Evolutionary conservation across 2,113 vertebrate species (phyloP).

Genomic region (Neogobius melanostomus): DNA sequence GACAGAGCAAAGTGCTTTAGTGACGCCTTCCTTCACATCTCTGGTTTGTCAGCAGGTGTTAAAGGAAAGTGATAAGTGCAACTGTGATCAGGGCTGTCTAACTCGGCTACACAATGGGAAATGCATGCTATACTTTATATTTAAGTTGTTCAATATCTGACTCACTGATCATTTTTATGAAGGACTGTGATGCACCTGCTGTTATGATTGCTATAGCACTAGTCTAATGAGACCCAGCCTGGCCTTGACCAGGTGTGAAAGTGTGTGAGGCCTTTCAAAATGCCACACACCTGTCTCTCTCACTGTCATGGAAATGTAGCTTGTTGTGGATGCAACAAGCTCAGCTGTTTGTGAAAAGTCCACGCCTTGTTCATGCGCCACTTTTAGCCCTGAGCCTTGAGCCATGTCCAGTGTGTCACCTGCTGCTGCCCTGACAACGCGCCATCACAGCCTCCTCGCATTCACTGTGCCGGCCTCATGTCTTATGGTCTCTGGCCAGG

Average conservation of each 20-base stretch:
- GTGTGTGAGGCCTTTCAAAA: constrained; percentile 28
- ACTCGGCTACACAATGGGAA: no score
- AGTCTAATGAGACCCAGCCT: constrained; percentile 24
- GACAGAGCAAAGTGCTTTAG: constrained; percentile 27
- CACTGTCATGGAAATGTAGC: constrained; percentile 67
- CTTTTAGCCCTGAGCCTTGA: constrained; percentile 65
- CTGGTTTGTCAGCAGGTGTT: constrained; percentile 10
- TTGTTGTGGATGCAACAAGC: constrained; percentile 56
- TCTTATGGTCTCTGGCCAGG: no score
- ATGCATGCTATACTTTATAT: no score
- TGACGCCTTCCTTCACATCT: constrained; percentile 10
- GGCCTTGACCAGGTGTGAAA: constrained; percentile 18
- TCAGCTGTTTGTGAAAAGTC: constrained; percentile 70
- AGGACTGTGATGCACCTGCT: no score
- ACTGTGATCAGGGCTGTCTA: neutral
- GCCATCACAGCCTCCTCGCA: constrained; percentile 53
- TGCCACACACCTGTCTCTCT: constrained; percentile 22
- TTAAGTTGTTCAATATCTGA: no score
- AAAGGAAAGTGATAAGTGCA: neutral
- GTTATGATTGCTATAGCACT: constrained; percentile 6
- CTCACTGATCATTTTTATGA: no score
- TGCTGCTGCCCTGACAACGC: constrained; percentile 52
- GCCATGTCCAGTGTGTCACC: constrained; percentile 64
- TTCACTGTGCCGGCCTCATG: constrained; percentile 12
- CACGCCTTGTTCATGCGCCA: constrained; percentile 52